Evolutionary conservation across 2,888 invertebrate species (phyloP), one percentile per base, ranked within the genome.

Genomic region (Alviniconcha strummeri): DNA sequence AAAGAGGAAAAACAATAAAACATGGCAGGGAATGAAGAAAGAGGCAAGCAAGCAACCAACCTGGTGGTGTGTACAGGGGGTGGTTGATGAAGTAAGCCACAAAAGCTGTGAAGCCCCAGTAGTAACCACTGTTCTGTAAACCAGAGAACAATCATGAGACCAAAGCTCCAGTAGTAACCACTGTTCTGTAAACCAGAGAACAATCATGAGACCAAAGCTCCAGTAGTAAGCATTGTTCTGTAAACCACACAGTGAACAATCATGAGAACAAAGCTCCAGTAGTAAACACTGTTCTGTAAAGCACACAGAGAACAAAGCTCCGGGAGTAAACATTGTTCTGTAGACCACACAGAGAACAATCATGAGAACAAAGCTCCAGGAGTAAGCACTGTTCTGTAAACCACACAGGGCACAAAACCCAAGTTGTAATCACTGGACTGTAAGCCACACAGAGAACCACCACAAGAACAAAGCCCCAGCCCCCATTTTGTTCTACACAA

Each of bases 61-160:
- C 95, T 1, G 99, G 98, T 81, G 97, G 95, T 4, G 98, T 99
- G 94, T 96, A 99, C 52, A 97, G 94, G 0, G 99, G 99, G 94
- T 99, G 99, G 94, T 99, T 99, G 13, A 98, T 95, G 93, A 98
- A 98, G 94, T 98, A 99, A 0, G 98, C 97, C 83, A 99, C 98
- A 94, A 98, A 98, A 55, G 97, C 96, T 0, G 98, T 96, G 93
- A 99, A 99, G 86, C 98, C 96, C 99, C 99, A 99, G 94, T 99
- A 99, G 94, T 99, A 99, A 0, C 96, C 95, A 92, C 98, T 99
- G 94, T 99, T 99, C 95, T 97, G 90, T 36, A 84, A 80, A 64
- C 19, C 15, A 81, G 13, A 56, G 13, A 79, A 83, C n/a, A 56
- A 19, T 56, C 13, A 67, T 36, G 36, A 36, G 36, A 36, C 0